Evolutionary conservation across 2,888 invertebrate genomes (phyloP), one percentile per base, ranked within the genome.

Genomic region (Lasiommata megera): DNA sequence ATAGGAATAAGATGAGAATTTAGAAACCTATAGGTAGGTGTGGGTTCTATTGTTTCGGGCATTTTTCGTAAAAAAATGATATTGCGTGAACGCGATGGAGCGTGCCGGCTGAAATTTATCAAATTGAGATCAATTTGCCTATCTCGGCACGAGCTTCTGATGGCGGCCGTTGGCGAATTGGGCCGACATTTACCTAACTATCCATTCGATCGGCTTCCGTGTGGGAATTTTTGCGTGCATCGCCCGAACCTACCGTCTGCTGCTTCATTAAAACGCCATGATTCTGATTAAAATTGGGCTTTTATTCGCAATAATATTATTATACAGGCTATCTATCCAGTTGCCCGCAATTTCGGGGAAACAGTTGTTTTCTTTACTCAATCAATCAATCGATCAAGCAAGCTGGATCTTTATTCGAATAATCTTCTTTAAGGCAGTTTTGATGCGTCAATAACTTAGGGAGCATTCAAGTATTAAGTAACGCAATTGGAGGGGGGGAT

Each of bases 201-300:
- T 14, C 29, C 44, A 12, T 11, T 29, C 14, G 72, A 67, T 67
- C 55, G 69, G 81, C 84, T 87, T 80, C 82, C 87, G 84, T 88
- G 87, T 72, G 69, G 69, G 79, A 77, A 82, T 83, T 66, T 63
- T 54, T 62, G 66, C 63, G 66, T 65, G 66, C 41, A 40, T 31
- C 51, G 37, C 29, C 52, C 60, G 48, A 62, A 60, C 56, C 58
- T 56, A 16, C 29, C 37, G 36, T 50, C 50, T 37, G 46, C 36
- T 41, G 56, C 46, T 59, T 31, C 14, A 37, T 18, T 48, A 41
- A 41, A 31, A 52, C 41, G 31, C 31, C 17, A 52, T 52, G 41
- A 52, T 50, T 12, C 9, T 18, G 38, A 50, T 50, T 11, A 38
- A 38, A 50, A 50, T 48, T 6, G 38, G 18, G n/a, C n/a, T n/a